Base-by-base conservation (phyloP, 2,888 invertebrate species). In the Hemistola chrysoprasaria region DNA sequence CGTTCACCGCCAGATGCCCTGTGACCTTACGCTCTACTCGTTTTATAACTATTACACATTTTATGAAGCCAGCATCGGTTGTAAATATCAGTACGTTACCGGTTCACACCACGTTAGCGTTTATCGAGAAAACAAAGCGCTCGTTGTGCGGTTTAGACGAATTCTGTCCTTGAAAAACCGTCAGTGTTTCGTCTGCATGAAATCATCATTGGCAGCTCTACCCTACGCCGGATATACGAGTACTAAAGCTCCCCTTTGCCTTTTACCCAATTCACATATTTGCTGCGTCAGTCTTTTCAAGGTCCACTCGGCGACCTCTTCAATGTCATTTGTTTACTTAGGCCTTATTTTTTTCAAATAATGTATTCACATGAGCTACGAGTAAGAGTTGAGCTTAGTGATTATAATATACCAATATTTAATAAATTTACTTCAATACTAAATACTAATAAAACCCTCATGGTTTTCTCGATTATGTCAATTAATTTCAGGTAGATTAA, bases 1-100 rank as follows among this genome's bases (percentile, higher is more conserved):
- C 65, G 68, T 55, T 62, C 56, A 56, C 59, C 65, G 75, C 86
- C 87, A 86, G 86, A 86, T 86, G 86, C 86, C 86, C 82, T 78
- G 81, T 74, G 83, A 86, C 82, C 84, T 83, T 81, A 82, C 74
- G 63, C 60, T 64, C 59, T 50, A 66, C 58, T 59, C 64, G 64
- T 62, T 78, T 71, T 71, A 71, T 63, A 73, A 60, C 68, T 16
- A 59, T 51, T 50, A 54, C 56, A 51, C 52, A 48, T 65, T 71
- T 67, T 65, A 71, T 66, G 60, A 61, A 69, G 47, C 50, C 50
- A 53, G 36, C 62, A 55, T 53, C 44, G 55, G 55, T 67, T 69
- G 68, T 74, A 75, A 75, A 77, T 75, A 78, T 72, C 66, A 65
- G 59, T 60, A 47, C 50, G 57, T 63, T 70, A 62, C 56, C 61